Conservation (phyloP, 2,113 vertebrate genomes). For the Pituophis catenifer region DNA sequence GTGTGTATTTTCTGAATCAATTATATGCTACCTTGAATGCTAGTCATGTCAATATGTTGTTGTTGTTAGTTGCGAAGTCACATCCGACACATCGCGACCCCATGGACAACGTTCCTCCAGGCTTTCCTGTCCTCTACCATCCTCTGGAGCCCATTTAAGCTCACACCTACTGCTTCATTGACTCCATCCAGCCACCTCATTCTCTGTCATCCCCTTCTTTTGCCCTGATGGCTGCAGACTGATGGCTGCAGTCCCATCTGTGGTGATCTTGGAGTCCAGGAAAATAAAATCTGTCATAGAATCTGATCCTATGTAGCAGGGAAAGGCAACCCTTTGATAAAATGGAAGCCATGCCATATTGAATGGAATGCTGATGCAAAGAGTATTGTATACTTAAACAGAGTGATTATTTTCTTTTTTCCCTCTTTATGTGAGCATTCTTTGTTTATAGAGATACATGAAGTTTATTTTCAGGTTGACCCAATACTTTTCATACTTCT, state of each 20-base stretch:
- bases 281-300: neutral
- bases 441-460: neutral
- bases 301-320: neutral
- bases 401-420: neutral
- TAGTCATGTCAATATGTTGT: neutral
- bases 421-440: neutral
- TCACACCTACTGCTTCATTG: no score
- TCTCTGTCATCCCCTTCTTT: no score
- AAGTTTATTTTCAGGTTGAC: neutral
- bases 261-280: no score
- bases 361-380: neutral
- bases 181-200: no score
- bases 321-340: neutral
- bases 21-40: neutral
- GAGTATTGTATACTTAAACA: neutral
- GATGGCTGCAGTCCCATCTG: no score
- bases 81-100: no score
- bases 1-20: neutral
- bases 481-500: neutral
- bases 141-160: no score
- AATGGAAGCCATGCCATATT: neutral
- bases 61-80: no score
- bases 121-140: no score
- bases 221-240: no score
- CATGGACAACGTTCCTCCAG: no score